Base-by-base conservation (phyloP, 2,113 vertebrate genomes). In the Phyllopteryx taeniolatus region DNA sequence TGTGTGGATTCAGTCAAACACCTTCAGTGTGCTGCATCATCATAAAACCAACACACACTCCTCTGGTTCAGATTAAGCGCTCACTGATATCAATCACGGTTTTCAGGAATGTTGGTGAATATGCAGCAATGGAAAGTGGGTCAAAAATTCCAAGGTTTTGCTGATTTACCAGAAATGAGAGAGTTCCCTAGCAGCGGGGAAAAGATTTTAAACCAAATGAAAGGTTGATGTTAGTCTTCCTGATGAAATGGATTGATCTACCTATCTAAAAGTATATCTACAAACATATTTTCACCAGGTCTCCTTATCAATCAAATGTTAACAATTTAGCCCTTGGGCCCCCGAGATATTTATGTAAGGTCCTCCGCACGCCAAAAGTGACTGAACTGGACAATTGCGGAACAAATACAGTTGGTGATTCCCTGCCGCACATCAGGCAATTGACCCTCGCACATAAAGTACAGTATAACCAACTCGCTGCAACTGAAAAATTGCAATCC, bases 51-150 rank as follows among this genome's bases (percentile, higher is more conserved):
- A 14, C 53, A 35, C 49, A 43, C 49, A 75, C 33, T 61, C 46
- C 71, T 72, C 43, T 75, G 73, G 33, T 67, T 74, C 70, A 64
- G 56, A 62, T 67, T 72, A 35, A 82, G 43, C 19, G 19, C 22
- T 67, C 64, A 65, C 66, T 71, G 51, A 77, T 61, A 80, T 72
- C 66, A 70, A 74, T 79, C 81, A 59, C 66, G 68, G 74, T 74
- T 71, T 70, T 42, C 12, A 65, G 81, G 67, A 82, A 82, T 68
- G 73, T 44, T 74, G 64, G 76, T 54, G 75, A 80, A 72, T 43
- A 62, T 70, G 74, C 46, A 65, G 51, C 19, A 4, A 13, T 56
- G 68, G 59, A 86, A 82, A 84, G 68, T 83, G 77, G 77, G 81
- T 81, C 77, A 83, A 43, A 75, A 79, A 82, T 82, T 75, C 59